Conservation (phyloP, 1,140 invertebrate species). For the Scaptomyza montana region DNA sequence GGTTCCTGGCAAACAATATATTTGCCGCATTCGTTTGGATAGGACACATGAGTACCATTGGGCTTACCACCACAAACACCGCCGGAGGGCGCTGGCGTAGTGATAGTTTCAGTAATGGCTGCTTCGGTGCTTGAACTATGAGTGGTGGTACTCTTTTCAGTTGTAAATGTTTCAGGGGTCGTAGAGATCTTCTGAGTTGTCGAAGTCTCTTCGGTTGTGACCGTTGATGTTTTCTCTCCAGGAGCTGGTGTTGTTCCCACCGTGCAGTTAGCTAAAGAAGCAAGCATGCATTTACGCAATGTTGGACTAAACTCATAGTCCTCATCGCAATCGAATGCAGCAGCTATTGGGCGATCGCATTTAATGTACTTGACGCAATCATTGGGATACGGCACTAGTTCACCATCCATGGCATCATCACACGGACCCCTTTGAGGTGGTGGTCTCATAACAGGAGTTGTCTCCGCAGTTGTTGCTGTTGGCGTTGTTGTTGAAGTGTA, state of each 20-base stretch:
- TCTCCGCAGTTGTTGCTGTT: slow-evolving; percentile 17
- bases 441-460: slow-evolving; percentile 43
- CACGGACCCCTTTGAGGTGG: slow-evolving; percentile 65
- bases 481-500: slow-evolving; percentile 47
- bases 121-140: slow-evolving; percentile 15
- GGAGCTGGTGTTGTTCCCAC: slow-evolving; percentile 35
- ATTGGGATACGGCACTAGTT: slow-evolving; percentile 64
- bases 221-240: slow-evolving; percentile 12
- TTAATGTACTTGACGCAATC: slow-evolving; percentile 72
- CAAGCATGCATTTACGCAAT: slow-evolving; percentile 44
- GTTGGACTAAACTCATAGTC: slow-evolving; percentile 63
- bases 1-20: slow-evolving; percentile 63
- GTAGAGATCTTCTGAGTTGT: slow-evolving; percentile 13
- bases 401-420: slow-evolving; percentile 44
- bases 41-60: slow-evolving; percentile 48
- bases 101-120: slow-evolving; percentile 23
- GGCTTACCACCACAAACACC: slow-evolving; percentile 58
- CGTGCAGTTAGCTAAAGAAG: slow-evolving; percentile 59
- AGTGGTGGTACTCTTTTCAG: slow-evolving; percentile 17
- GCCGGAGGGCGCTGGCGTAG: slow-evolving; percentile 32
- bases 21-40: slow-evolving; percentile 69
- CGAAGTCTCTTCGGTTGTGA: slow-evolving; percentile 9
- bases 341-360: slow-evolving; percentile 62
- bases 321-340: slow-evolving; percentile 48
- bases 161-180: neutral